These are phyloP conservation scores for Clupea harengus DNA, from an alignment of 2,113 vertebrate genomes.

Conservation along the genomic window DNA sequence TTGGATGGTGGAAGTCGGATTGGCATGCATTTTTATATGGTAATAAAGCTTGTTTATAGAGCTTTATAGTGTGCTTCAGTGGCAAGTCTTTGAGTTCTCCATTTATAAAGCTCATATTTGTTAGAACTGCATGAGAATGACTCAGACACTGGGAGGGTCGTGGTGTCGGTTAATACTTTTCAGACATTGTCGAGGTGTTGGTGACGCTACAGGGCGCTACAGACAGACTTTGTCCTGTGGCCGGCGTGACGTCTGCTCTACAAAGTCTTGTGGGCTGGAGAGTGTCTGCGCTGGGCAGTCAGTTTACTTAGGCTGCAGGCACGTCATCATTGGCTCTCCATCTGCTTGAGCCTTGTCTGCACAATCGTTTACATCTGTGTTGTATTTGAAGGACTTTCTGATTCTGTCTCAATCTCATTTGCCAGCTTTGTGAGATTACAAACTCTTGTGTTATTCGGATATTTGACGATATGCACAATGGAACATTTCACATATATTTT, in stretches of 20 bases:
- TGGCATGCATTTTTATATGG: not conserved
- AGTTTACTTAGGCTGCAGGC: not conserved
- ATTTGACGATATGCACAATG: not conserved
- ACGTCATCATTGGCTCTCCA: not conserved
- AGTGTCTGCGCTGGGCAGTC: not conserved
- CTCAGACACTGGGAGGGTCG: not conserved
- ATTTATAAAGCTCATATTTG: not conserved
- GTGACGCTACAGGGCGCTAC: not conserved
- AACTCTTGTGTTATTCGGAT: not conserved
- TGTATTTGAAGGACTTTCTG: not conserved
- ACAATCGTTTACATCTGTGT: not conserved
- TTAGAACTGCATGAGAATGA: not conserved
- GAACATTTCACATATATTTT: not conserved
- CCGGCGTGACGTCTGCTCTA: not conserved
- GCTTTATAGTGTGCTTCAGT: not conserved
- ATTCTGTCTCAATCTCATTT: not conserved
- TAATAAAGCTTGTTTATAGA: conserved; percentile 1
- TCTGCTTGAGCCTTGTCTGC: not conserved
- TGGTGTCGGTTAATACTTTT: not conserved
- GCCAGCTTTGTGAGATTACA: not conserved
- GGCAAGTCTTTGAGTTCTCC: not conserved
- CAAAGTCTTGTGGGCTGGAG: not conserved
- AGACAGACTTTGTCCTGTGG: conserved; percentile 1
- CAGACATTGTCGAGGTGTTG: not conserved
- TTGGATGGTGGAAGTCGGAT: not conserved